phyloP scores from a whole-genome alignment of 2,797 vertebrate species.

The Sorex maritimensis region DNA sequence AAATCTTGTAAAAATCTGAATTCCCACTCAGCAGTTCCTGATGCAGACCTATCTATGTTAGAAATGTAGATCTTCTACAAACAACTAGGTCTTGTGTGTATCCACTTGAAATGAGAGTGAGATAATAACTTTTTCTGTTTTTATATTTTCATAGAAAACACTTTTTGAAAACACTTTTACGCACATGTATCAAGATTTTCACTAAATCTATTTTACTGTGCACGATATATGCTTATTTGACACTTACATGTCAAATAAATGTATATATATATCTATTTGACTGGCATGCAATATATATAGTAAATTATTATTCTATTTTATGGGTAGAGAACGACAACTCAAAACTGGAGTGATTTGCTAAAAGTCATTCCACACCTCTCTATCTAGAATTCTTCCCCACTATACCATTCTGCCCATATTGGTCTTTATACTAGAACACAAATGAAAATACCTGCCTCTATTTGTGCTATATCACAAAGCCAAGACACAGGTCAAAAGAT shows the following conservation, averaged over 20 bases:
- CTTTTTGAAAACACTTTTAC: not conserved
- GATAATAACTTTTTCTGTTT: not conserved
- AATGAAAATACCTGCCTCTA: not conserved
- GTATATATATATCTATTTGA: not conserved
- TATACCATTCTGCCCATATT: no score
- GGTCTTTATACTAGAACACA: not conserved
- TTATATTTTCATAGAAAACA: not conserved
- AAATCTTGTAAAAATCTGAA: not conserved
- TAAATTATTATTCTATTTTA: not conserved
- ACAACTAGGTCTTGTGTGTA: not conserved
- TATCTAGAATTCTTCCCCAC: not conserved
- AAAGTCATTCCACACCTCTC: not conserved
- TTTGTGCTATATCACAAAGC: not conserved
- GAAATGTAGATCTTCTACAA: not conserved
- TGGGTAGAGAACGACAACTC: not conserved
- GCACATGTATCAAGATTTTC: no score
- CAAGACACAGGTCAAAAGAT: not conserved
- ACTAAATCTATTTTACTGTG: not conserved
- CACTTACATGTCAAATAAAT: not conserved
- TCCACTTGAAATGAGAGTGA: not conserved
- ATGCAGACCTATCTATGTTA: not conserved
- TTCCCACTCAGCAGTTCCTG: not conserved
- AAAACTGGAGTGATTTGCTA: not conserved
- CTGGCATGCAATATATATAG: not conserved
- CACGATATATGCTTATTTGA: no score